Base-by-base conservation (phyloP, 2,797 vertebrate genomes). In the Xiphorhynchus erythropygius region DNA sequence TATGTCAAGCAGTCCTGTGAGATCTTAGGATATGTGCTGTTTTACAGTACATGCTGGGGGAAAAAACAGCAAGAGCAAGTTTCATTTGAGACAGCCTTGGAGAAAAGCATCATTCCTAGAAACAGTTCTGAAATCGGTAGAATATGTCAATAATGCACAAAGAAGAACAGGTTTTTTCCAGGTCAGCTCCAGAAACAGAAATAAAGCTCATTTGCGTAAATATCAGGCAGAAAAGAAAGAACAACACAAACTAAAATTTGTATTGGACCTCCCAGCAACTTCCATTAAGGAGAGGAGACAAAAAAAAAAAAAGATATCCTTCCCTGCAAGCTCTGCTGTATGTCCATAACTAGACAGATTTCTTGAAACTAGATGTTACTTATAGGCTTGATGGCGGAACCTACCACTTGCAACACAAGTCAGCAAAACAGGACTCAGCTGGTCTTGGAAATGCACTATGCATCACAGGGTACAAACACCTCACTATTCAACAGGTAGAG, bases 11-110 rank as follows among this genome's bases (percentile, higher is more conserved):
- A 91, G 22, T 27, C 17, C 35, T 37, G 24, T 2, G 0, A 80
- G 13, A n/a, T 22, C 3, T 3, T 33, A 65, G 22, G 17, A 32
- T 5, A 2, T 16, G 10, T 33, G 6, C 5, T 59, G 10, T 4
- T 71, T 77, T 59, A 30, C 24, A 69, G 21, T 1, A 6, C 4
- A 9, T 44, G 1, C 8, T 52, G 25, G 21, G 24, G 13, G 70
- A 14, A 60, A 77, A 64, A 84, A 7, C 8, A 79, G 37, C 5
- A 63, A 23, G 30, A 50, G 35, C 85, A 3, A 13, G 4, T 32
- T 64, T 59, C 8, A 75, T 81, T 14, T 39, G 10, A 78, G 77
- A 65, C 3, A 83, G 10, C 8, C 42, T 76, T 87, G 24, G 4
- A 73, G n/a, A 75, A 64, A 68, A 75, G 0, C 25, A 57, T 1